Base-by-base conservation (phyloP, 2,888 invertebrate genomes). In the Amorpha juglandis region DNA sequence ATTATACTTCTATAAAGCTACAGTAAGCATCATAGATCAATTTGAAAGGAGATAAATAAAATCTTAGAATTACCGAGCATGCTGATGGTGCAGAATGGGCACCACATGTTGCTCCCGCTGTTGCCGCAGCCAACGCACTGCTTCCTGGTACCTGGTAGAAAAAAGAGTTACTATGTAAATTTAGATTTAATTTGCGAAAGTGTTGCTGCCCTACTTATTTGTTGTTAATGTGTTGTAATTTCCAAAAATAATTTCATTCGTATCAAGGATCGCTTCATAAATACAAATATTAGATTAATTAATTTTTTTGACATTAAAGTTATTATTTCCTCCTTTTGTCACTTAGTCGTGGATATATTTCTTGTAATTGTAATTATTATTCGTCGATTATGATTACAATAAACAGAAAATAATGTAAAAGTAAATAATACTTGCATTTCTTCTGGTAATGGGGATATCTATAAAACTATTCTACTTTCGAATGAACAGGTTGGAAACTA, bases 21-120 rank as follows among this genome's bases (percentile, higher is more conserved):
- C n/a, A n/a, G 2, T 45, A 6, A 11, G n/a, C 27, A 12, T 12
- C 12, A n/a, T 16, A 9, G 9, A 19, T 19, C 4, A 6, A 58
- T n/a, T 16, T 16, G 16, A 11, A 16, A 9, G 16, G 0, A n/a
- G n/a, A n/a, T n/a, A 16, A 16, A 11, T 38, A 55, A 64, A 63
- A 70, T 71, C 48, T 66, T 68, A 78, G 85, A 89, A 76, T 92
- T 92, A 93, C 92, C 91, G 92, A 92, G 78, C 93, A 92, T 33
- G 91, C 92, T 4, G 93, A 89, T 0, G 92, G 91, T 0, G 92
- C 93, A 1, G 93, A 93, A 74, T 93, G 93, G 0, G 89, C 92
- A 1, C 92, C 92, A 67, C 91, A 91, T 0, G 85, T 90, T 0
- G 92, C 91, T 0, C 89, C 90, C 1, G 93, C 93, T 4, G 90